Percentiles rank a stretch among this genome's conserved stretches.
Evolutionary conservation across 2,888 invertebrate genomes (phyloP).

Genomic region (Apamea epomidion): DNA sequence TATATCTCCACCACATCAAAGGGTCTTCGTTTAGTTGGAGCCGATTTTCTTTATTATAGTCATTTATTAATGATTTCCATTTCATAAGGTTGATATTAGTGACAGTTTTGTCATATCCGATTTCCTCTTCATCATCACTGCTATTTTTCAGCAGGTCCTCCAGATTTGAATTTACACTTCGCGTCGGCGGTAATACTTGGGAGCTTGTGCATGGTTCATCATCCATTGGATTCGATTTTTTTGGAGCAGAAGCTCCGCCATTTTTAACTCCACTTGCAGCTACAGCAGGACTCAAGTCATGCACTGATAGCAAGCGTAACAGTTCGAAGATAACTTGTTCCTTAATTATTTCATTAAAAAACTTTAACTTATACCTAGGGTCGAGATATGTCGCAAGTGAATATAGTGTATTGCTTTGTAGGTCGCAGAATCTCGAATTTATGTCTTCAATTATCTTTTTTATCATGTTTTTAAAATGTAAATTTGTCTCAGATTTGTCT

Average conservation of each 20-base stretch:
- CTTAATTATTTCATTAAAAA: slow-evolving; percentile 28
- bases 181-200: background rate
- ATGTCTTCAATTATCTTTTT: slow-evolving; percentile 24
- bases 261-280: background rate
- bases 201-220: slow-evolving; percentile 23
- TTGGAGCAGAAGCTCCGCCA: background rate
- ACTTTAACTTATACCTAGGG: slow-evolving; percentile 26
- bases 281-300: background rate
- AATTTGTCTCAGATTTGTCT: slow-evolving; percentile 5
- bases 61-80: slow-evolving; percentile 36
- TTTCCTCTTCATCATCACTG: slow-evolving; percentile 31
- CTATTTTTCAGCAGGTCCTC: background rate
- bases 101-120: background rate
- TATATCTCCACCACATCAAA: slow-evolving; percentile 34
- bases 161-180: slow-evolving; percentile 25
- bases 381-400: slow-evolving; percentile 28
- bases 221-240: background rate
- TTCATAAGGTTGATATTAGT: slow-evolving; percentile 2
- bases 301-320: slow-evolving; percentile 11
- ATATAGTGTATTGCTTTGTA: slow-evolving; percentile 21
- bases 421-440: slow-evolving; percentile 24
- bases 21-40: slow-evolving; percentile 24
- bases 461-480: background rate
- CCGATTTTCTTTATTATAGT: slow-evolving; percentile 29
- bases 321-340: slow-evolving; percentile 26